Evolutionary conservation across 2,888 invertebrate genomes (phyloP).

Genomic region (Latrodectus hesperus): DNA sequence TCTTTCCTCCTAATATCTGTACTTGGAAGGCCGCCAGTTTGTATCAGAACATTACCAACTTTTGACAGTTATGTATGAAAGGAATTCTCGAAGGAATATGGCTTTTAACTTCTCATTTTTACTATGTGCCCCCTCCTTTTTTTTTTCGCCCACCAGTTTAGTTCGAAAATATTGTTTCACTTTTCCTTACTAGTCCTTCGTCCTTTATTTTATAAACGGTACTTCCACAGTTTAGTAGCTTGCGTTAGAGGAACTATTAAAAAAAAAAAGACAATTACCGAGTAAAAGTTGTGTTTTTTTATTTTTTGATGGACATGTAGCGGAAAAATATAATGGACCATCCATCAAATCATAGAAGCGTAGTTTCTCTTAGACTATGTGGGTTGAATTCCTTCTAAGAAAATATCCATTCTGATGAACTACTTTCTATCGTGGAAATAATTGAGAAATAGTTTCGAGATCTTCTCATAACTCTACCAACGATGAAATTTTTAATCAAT

Average conservation of each 20-base stretch:
- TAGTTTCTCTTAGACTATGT: neutral
- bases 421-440: too few species aligned
- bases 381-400: too few species aligned
- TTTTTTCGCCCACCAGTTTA: neutral
- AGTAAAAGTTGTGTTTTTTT: neutral
- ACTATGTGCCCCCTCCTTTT: neutral
- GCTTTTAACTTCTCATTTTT: slow-evolving; percentile 34
- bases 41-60: slow-evolving; percentile 37
- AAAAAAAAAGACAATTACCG: neutral
- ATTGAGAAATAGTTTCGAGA: too few species aligned
- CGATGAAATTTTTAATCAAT: too few species aligned
- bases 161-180: slow-evolving; percentile 4
- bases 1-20: slow-evolving; percentile 33
- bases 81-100: slow-evolving; percentile 30
- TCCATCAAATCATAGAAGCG: neutral
- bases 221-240: neutral
- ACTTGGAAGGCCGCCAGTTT: slow-evolving; percentile 39
- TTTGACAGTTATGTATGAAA: slow-evolving; percentile 46
- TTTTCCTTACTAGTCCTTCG: neutral
- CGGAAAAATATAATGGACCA: neutral
- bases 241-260: neutral
- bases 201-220: neutral
- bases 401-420: too few species aligned
- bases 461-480: too few species aligned
- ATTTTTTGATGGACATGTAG: neutral